Evolutionary conservation across 2,797 vertebrate genomes (phyloP), one percentile per base, ranked within the genome.

Genomic region (Macroramphosus scolopax): DNA sequence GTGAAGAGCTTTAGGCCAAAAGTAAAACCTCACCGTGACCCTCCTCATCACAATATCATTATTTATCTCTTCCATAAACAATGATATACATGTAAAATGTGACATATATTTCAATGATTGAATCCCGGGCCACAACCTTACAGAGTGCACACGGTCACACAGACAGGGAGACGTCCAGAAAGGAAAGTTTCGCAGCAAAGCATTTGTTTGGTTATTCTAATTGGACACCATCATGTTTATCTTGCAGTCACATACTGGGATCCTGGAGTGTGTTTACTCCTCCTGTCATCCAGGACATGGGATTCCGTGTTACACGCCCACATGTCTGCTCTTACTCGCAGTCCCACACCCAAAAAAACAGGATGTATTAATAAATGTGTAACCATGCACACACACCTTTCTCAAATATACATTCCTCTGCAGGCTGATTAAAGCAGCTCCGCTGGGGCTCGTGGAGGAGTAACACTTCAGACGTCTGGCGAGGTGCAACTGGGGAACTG

Each of bases 351-450:
- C 89, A 81, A 77, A 76, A 59, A 67, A 79, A 46, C 91, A 91
- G 91, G 91, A 92, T 91, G 78, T 89, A 74, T 83, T 82, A 61
- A 90, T 90, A 80, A 91, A 91, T 84, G 85, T 89, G 87, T 82
- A 87, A 83, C 86, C 55, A 76, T 46, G 71, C 65, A 77, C 85
- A 87, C 89, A 91, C 90, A 91, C 90, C 90, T 90, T 91, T 84
- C 81, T 81, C 87, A 91, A 92, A 92, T 78, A 92, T 63, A 84
- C 88, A 87, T 84, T 85, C 83, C 80, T 76, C 17, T 62, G 49
- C 71, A 65, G 68, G 43, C 49, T 43, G 81, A 87, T 90, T 91
- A 89, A 91, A 91, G 81, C 76, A 17, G 73, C 73, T 72, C 73
- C 59, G 29, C 36, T 1, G 1, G 2, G 33, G 20, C 48, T 53